phyloP scores from a whole-genome alignment of 1,140 invertebrate species.

The Neodiprion virginianus region DNA sequence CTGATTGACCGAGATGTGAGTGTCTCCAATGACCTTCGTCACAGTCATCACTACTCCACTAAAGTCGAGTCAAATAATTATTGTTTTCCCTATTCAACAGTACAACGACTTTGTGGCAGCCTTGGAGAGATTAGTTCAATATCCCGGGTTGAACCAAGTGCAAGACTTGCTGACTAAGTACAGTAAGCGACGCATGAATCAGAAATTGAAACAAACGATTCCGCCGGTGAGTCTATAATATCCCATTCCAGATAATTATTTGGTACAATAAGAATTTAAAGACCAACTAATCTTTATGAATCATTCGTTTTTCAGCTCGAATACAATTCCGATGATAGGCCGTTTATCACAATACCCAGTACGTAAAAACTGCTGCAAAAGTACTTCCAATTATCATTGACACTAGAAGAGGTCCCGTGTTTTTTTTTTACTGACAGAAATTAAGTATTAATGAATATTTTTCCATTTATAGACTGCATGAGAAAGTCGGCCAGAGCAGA shows the following conservation, averaged over 20 bases:
- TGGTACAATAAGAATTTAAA: conserved; percentile 19
- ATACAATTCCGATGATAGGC: conserved; percentile 33
- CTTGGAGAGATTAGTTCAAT: conserved; percentile 73
- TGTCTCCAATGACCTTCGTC: conserved; percentile 11
- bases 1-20: conserved; percentile 71
- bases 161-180: conserved; percentile 79
- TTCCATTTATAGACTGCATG: conserved; percentile 67
- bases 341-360: conserved; percentile 32
- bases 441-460: neutral
- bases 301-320: conserved; percentile 36
- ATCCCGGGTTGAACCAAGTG: conserved; percentile 73
- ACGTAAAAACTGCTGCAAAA: conserved; percentile 23
- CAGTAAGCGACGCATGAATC: conserved; percentile 64
- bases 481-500: conserved; percentile 74
- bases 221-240: conserved; percentile 48
- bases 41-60: conserved; percentile 20
- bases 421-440: neutral
- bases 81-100: conserved; percentile 44
- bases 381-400: too few relatives aligned
- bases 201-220: conserved; percentile 63
- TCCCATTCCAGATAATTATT: conserved; percentile 21
- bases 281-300: conserved; percentile 24
- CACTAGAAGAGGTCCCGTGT: neutral
- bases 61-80: neutral
- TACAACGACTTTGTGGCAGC: conserved; percentile 78